A percentile compares a stretch with the other conserved stretches of the same genome.
phyloP scores from a whole-genome alignment of 2,888 invertebrate genomes.

The Cordilura impudica region DNA sequence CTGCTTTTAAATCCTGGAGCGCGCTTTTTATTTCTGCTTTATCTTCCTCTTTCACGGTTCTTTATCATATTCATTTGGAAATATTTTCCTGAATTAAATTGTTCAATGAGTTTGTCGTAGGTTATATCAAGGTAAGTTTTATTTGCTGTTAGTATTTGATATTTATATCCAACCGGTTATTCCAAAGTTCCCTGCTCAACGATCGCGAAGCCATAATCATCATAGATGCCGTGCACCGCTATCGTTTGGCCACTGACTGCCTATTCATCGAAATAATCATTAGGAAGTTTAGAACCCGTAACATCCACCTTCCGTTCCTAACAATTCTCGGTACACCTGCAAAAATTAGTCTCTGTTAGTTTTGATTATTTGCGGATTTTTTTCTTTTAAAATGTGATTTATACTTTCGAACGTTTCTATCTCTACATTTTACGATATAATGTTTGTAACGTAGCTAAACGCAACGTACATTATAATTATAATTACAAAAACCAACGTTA shows the following conservation, averaged over 20 bases:
- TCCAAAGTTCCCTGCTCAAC: conserved; percentile 1
- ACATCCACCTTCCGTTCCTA: too few species aligned
- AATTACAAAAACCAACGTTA: too few species aligned
- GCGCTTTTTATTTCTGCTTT: not conserved
- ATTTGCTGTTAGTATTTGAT: not conserved
- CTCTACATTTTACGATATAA: too few species aligned
- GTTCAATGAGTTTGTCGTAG: not conserved
- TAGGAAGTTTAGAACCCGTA: too few species aligned
- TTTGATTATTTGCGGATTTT: not conserved
- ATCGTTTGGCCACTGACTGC: not conserved
- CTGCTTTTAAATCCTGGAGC: not conserved
- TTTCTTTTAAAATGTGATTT: conserved; percentile 38
- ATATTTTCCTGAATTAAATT: not conserved
- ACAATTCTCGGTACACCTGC: too few species aligned
- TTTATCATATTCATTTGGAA: not conserved
- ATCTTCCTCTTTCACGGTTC: not conserved
- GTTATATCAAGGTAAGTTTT: conserved; percentile 15
- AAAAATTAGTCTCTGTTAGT: too few species aligned
- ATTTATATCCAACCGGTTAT: too few species aligned
- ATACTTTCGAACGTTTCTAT: conserved; percentile 29
- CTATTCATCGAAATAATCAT: not conserved
- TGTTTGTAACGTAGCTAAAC: too few species aligned
- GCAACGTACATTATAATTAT: too few species aligned
- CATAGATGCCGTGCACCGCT: not conserved
- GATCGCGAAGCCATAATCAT: too few species aligned